Conservation (phyloP, 2,888 invertebrate species). For the Drosophila mulleri region DNA sequence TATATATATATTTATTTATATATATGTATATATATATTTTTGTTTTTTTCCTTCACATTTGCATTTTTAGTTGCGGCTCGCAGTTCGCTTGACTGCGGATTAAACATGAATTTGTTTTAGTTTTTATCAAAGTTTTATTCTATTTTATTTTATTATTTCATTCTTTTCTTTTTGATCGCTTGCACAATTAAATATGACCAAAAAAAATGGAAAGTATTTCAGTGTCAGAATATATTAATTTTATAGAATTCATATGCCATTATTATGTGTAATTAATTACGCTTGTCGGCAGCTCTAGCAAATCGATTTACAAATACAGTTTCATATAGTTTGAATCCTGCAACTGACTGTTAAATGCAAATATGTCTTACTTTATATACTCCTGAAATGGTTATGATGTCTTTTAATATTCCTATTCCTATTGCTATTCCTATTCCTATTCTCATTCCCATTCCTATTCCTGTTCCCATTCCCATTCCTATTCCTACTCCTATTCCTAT, state of each 20-base stretch:
- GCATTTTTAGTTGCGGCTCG: constrained; percentile 7
- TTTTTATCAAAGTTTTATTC: constrained; percentile 8
- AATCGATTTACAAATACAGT: neutral
- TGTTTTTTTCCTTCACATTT: constrained; percentile 20
- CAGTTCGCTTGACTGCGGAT: neutral
- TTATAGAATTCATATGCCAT: neutral
- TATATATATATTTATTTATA: neutral
- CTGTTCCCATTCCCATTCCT: too few species aligned
- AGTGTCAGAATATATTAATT: constrained; percentile 9
- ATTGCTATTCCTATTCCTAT: too few species aligned
- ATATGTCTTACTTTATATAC: too few species aligned
- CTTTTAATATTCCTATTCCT: too few species aligned
- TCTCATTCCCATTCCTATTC: too few species aligned
- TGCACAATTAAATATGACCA: neutral
- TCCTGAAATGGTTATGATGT: too few species aligned
- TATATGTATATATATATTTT: constrained; percentile 1
- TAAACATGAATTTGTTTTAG: constrained; percentile 10
- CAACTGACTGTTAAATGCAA: too few species aligned
- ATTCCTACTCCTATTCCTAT: too few species aligned
- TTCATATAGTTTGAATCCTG: neutral
- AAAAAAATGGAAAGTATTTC: neutral
- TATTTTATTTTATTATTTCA: too few species aligned
- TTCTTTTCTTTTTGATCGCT: neutral
- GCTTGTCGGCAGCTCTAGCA: neutral
- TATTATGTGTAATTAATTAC: neutral